phyloP scores from a whole-genome alignment of 2,113 vertebrate species.

The Dipodomys stephensi region DNA sequence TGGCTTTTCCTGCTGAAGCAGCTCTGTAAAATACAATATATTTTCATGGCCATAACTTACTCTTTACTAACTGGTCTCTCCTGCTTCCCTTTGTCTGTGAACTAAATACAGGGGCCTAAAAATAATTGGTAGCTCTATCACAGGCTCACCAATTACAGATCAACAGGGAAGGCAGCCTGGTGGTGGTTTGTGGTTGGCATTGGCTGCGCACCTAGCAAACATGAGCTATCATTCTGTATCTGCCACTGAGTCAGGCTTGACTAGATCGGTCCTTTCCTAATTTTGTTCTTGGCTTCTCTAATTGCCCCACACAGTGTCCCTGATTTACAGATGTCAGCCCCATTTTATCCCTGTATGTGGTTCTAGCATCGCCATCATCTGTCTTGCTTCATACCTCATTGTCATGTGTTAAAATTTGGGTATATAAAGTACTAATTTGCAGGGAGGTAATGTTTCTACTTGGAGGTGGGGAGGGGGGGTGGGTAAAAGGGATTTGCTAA shows the following conservation, averaged over 20 bases:
- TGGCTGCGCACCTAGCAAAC: constrained; percentile 51
- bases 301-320: not conserved
- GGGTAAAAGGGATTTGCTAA: not conserved
- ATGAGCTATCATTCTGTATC: not conserved
- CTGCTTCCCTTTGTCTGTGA: constrained; percentile 76
- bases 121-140: constrained; percentile 67
- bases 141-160: constrained; percentile 62
- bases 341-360: not conserved
- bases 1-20: constrained; percentile 70
- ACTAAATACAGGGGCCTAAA: constrained; percentile 67
- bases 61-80: constrained; percentile 74
- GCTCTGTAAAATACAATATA: constrained; percentile 65
- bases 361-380: not conserved
- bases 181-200: constrained; percentile 58
- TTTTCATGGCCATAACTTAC: constrained; percentile 71
- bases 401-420: not conserved
- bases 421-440: not conserved
- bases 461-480: too few relatives aligned
- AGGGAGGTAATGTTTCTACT: not conserved
- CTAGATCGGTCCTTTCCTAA: not conserved
- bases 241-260: not conserved
- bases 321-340: not conserved
- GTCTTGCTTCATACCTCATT: not conserved
- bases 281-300: not conserved
- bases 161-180: constrained; percentile 54